Percentiles rank a stretch among this genome's conserved stretches.
Evolutionary conservation across 2,113 vertebrate species (phyloP).

Genomic region (Calyptomena viridis): DNA sequence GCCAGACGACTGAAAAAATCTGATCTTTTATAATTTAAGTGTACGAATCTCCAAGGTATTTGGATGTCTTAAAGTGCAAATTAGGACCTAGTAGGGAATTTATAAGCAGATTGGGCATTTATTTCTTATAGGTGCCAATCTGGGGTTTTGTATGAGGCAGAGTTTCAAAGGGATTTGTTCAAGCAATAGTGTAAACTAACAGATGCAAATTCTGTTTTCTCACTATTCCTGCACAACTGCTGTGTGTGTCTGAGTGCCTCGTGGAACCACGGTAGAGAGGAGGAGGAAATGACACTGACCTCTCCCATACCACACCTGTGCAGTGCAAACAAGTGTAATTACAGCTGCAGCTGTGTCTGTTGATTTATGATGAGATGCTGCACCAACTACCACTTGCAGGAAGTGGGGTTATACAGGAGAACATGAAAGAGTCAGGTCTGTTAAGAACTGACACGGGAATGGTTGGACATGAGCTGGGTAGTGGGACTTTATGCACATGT

Average conservation of each 20-base stretch:
- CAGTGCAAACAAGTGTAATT: slow-evolving; percentile 31
- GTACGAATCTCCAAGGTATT: background rate
- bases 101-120: background rate
- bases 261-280: fast-evolving
- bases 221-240: background rate
- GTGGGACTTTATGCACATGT: background rate
- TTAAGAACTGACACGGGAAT: background rate
- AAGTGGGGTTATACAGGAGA: background rate
- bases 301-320: background rate
- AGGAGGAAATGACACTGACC: background rate
- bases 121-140: background rate
- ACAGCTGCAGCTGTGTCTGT: background rate
- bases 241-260: background rate
- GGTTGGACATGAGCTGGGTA: background rate
- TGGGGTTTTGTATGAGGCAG: background rate
- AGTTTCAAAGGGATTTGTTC: background rate
- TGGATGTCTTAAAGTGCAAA: background rate
- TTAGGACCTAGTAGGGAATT: background rate
- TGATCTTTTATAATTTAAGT: background rate
- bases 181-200: background rate
- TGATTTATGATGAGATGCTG: slow-evolving; percentile 2
- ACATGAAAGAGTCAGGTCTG: background rate
- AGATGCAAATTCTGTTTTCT: slow-evolving; percentile 7
- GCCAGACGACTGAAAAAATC: background rate
- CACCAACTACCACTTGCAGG: background rate